phyloP scores from a whole-genome alignment of 2,888 invertebrate species.

The Lepetodrilus schrolli region DNA sequence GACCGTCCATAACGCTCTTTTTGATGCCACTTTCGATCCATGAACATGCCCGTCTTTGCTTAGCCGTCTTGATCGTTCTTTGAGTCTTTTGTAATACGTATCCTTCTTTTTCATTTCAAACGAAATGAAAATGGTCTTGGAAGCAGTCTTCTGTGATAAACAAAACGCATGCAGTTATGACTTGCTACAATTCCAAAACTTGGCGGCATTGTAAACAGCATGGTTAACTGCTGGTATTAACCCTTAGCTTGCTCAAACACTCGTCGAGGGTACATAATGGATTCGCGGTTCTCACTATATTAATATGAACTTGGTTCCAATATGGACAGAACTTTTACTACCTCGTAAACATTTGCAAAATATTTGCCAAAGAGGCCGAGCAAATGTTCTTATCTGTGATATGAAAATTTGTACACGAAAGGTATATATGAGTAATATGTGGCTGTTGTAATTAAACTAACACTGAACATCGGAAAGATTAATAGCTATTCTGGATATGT shows the following conservation, averaged over 20 bases:
- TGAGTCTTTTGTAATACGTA: background rate
- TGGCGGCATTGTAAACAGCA: background rate
- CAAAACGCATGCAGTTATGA: background rate
- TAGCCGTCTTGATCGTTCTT: background rate
- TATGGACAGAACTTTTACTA: slow-evolving; percentile 1
- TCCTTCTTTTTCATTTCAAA: background rate
- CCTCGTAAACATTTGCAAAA: slow-evolving; percentile 1
- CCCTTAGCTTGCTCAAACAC: background rate
- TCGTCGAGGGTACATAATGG: background rate
- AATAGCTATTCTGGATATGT: too few relatives aligned
- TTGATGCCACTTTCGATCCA: background rate
- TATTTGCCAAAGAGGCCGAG: slow-evolving; percentile 19
- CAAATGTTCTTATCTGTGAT: slow-evolving; percentile 10
- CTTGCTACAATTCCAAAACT: background rate
- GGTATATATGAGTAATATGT: too few relatives aligned
- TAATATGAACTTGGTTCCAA: background rate
- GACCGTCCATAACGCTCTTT: slow-evolving; percentile 3
- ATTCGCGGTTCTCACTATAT: slow-evolving; percentile 3
- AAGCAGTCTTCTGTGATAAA: background rate
- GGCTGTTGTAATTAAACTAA: too few relatives aligned
- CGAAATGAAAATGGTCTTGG: slow-evolving; percentile 3
- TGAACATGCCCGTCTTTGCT: slow-evolving; percentile 1
- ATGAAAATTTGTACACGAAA: background rate
- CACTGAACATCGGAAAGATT: background rate
- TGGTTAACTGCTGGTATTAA: background rate